Evolutionary conservation across 1,140 invertebrate species (phyloP), one percentile per base, ranked within the genome.

Genomic region (Manduca sexta): DNA sequence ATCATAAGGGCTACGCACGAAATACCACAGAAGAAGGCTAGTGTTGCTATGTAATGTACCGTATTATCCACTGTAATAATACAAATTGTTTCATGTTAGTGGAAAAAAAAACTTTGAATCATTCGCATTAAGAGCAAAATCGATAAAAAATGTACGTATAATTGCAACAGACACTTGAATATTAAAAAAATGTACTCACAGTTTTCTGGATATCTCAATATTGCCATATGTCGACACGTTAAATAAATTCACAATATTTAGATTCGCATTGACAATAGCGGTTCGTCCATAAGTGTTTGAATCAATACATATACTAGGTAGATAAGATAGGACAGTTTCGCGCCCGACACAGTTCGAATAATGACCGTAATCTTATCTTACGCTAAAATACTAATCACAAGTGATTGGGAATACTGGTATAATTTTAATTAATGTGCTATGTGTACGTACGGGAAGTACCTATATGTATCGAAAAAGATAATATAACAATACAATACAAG

Each of bases 341-440:
- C 15, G 29, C 46, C 38, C 46, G 45, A 49, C 53, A 56, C 46
- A 49, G 43, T 60, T 43, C 43, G 53, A 66, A 56, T 65, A 69
- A 66, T 64, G 49, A 48, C 42, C 47, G 49, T 56, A 63, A 76
- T 76, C 72, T 79, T 74, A 76, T 78, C 74, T 31, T 12, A 15
- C 14, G 49, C 31, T 57, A 34, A 60, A 65, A 59, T 63, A 45
- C 8, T 52, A 58, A 58, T 52, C 43, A 31, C 35, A 26, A 30
- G 13, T 33, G 14, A 26, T 47, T 15, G 47, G 35, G 15, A 42
- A n/a, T n/a, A 26, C 41, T 3, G 16, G 5, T 31, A 10, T 30
- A 1, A 13, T 3, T 21, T 33, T 35, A 15, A 29, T 42, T 45
- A 8, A 42, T 40, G 8, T 16, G 21, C 35, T 49, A 21, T 38